Evolutionary conservation across 2,113 vertebrate species (phyloP).

Genomic region (Myodes glareolus): DNA sequence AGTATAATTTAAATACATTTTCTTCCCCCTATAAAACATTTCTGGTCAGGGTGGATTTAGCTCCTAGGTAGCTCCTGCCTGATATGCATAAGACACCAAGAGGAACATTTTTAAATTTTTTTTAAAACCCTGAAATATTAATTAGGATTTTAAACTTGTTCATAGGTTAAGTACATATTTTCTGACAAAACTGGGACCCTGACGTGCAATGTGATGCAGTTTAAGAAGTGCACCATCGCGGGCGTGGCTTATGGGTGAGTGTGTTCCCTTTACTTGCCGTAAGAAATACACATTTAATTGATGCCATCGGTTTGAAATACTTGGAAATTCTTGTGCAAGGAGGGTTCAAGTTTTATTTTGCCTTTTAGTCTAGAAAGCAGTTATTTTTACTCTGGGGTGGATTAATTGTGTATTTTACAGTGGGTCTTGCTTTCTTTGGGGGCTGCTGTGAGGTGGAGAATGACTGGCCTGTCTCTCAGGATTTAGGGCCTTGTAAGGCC

Average conservation of each 20-base stretch:
- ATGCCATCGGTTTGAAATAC: not conserved
- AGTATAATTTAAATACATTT: not conserved
- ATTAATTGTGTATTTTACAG: not conserved
- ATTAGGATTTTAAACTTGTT: conserved; percentile 60
- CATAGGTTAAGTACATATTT: conserved; percentile 99
- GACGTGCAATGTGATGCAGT: conserved; percentile 99
- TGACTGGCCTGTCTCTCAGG: not conserved
- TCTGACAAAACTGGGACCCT: conserved; percentile 99
- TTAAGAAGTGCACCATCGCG: conserved; percentile 98
- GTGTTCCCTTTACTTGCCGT: not conserved
- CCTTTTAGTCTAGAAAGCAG: not conserved
- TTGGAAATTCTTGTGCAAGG: not conserved
- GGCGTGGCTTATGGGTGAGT: conserved; percentile 97
- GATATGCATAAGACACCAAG: not conserved
- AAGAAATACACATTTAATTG: conserved; percentile 1
- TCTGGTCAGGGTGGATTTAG: not conserved
- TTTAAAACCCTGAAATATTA: conserved; percentile 19
- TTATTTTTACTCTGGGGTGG: not conserved
- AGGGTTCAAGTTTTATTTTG: not conserved
- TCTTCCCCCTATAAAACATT: not conserved
- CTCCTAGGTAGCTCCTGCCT: not conserved
- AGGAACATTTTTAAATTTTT: not conserved
- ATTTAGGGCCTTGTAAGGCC: not conserved
- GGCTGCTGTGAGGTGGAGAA: not conserved
- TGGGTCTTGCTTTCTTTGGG: not conserved